Base-by-base conservation (phyloP, 2,888 invertebrate genomes). In the Pimpla rufipes region DNA sequence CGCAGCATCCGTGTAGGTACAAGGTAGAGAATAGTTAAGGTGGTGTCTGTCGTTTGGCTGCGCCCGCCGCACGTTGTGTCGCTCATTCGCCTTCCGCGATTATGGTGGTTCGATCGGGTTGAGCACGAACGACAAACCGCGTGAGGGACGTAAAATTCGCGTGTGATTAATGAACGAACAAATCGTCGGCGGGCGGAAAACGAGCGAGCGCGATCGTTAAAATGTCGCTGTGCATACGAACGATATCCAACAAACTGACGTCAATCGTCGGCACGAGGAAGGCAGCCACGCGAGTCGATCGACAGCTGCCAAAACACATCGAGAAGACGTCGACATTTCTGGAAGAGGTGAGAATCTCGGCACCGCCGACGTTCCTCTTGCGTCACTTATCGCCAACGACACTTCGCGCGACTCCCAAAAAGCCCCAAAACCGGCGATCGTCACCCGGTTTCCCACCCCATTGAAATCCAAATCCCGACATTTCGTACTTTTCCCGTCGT, bases 201-300 rank as follows among this genome's bases (percentile, higher is more conserved):
- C 68, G 10, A 80, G 78, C 11, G 81, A 50, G 35, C 79, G 82
- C 79, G 82, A 66, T 77, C 6, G 45, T 62, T 47, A 76, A 73
- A 86, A 95, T 95, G 95, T 94, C 95, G 88, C 94, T 94, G 89
- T 95, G 94, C 88, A 93, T 95, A 89, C 94, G 95, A 86, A 94
- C 94, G 55, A 91, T 95, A 85, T 94, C 95, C n/a, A 94, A 94
- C 88, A 95, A 94, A 93, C 93, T 95, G 87, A 92, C 94, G 85
- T 94, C 95, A 52, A 94, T 95, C 81, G 94, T 95, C 90, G 93
- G 94, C 75, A 94, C 94, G 35, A 94, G 94, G 93, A 95, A 92
- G 90, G 94, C 94, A 91, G 92, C 94, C 80, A 94, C 93, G 90
- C 94, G 94, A 87, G 91, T 94, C 86, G 92, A 94, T 89, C 93